Base-by-base conservation (phyloP, 2,113 vertebrate species). In the Caretta caretta region DNA sequence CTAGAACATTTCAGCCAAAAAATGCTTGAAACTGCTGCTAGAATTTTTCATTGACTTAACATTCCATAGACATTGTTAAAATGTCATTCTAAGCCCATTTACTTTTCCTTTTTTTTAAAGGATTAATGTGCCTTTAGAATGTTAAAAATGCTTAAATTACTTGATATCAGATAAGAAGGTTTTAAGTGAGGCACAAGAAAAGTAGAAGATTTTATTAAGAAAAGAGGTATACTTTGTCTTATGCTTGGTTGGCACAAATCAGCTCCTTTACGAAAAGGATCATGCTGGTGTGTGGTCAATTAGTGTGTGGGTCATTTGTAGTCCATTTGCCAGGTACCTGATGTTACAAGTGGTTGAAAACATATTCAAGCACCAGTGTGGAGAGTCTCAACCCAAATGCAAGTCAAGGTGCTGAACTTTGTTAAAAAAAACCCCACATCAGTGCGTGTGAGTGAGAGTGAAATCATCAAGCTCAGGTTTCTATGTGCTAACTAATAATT, bases 51-150 rank as follows among this genome's bases (percentile, higher is more conserved):
- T 90, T 0, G 0, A 92, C 94, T 97, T 97, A 96, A 95, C 96
- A 96, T 97, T 93, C 94, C 96, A 88, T 27, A 82, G 88, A 93
- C 84, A 93, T 86, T 84, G 94, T 97, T 97, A 97, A 95, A 97
- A 96, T 88, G 93, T 97, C 94, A 93, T 95, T 97, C 95, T 96
- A 96, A 97, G 92, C 69, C 96, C 95, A 93, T 97, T 97, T 95
- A 91, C 91, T 97, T 92, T 89, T 76, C 42, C 38, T 76, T 86
- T 97, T 96, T 29, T 46, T 10, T 91, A 93, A 97, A 93, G 96
- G 97, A 97, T 97, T 97, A 97, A 90, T 88, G 86, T 95, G 93
- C 90, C 91, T 86, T 96, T 96, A 96, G 95, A 97, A 97, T 96
- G 96, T 93, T 95, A 97, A 95, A 97, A 97, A 97, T 97, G 94